Evolutionary conservation across 92 coral and sea anemone species (phyloP).

Genomic region (Zoanthus solanderi): DNA sequence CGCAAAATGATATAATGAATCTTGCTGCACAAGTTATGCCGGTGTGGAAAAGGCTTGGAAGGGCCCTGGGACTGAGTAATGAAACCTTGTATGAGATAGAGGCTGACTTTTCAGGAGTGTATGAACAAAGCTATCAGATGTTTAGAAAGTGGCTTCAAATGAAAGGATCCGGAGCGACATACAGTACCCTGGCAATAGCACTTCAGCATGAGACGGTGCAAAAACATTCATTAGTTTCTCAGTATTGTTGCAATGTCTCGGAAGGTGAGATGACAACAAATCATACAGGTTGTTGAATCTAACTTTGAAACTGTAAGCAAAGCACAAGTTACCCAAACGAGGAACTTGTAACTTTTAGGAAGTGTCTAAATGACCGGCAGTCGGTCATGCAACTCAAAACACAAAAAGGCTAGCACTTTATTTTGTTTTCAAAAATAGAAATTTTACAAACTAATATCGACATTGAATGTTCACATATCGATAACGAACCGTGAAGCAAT

Average conservation of each 20-base stretch:
- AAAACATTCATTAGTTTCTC: constrained; percentile 55
- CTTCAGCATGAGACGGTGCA: constrained; percentile 51
- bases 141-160: constrained; percentile 66
- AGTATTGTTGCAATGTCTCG: not conserved
- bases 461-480: too few relatives aligned
- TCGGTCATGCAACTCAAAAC: too few relatives aligned
- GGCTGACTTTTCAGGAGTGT: constrained; percentile 39
- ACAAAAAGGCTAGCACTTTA: too few relatives aligned
- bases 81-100: constrained; percentile 58
- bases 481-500: too few relatives aligned
- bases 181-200: constrained; percentile 57
- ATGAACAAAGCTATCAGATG: constrained; percentile 68
- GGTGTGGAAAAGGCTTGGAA: constrained; percentile 71
- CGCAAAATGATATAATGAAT: constrained; percentile 29
- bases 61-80: constrained; percentile 60
- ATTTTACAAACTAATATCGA: too few relatives aligned
- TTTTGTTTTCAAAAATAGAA: too few relatives aligned
- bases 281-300: too few relatives aligned
- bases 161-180: constrained; percentile 62
- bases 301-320: too few relatives aligned
- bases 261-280: not conserved
- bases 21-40: constrained; percentile 50
- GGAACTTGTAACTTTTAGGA: too few relatives aligned
- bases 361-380: too few relatives aligned
- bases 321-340: too few relatives aligned